Evolutionary conservation across 2,797 vertebrate genomes (phyloP), one percentile per base, ranked within the genome.

Genomic region (Xerus rutilus): DNA sequence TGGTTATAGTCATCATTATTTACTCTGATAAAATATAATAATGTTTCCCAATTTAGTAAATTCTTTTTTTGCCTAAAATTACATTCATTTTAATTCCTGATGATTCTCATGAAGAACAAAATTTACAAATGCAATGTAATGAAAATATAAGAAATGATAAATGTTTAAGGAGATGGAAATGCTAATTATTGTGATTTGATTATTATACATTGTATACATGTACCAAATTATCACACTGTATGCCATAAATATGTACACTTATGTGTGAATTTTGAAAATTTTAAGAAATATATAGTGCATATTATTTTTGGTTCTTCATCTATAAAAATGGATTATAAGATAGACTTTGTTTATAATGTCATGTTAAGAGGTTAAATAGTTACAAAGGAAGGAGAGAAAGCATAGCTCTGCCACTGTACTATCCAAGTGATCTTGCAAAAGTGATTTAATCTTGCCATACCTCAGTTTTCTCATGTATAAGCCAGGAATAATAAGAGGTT

Each of bases 311-410:
- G 3, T 14, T 69, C 73, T 89, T 92, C 57, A 90, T 25, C 93
- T 30, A 77, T 49, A 77, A 86, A 69, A 85, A 77, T 23, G 35
- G 23, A n/a, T 49, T 54, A 83, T 52, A 20, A 92, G 12, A 91
- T 8, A 78, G 18, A 32, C 49, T n/a, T 59, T 69, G 32, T 64
- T 83, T 70, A 91, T 74, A 89, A 35, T 13, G 14, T 32, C n/a
- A 52, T 12, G 11, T 35, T 74, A 87, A 82, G 49, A 88, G 11
- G 57, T 77, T 78, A 83, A 84, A 78, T 14, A 70, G 12, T 94
- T 85, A 79, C 13, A 91, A 81, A 92, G 65, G 73, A 92, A 94
- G 23, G 14, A 86, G 17, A 54, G 65, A 90, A 89, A 91, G 82
- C 43, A 59, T 14, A 73, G 57, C 4, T 82, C n/a, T 94, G 74